Conservation (phyloP, 1,140 invertebrate species). For the Matsumurasca onukii region DNA sequence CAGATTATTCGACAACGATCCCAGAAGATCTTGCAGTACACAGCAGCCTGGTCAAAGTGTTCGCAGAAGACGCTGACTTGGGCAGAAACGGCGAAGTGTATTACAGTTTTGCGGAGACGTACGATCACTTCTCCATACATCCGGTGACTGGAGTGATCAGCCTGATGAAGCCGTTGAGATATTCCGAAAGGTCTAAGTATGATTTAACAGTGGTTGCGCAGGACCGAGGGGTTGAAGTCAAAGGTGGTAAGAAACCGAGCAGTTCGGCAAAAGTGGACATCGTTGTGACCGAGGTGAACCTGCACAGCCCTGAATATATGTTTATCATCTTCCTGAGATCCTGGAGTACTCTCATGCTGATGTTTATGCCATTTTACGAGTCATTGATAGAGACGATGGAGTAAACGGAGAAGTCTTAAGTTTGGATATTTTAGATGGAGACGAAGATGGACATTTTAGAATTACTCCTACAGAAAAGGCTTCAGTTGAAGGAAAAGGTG, state of each 20-base stretch:
- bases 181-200: conserved; percentile 64
- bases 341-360: conserved; percentile 79
- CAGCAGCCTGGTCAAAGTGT: conserved; percentile 69
- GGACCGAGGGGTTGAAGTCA: conserved; percentile 72
- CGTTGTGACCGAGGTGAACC: conserved; percentile 79
- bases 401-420: conserved; percentile 77
- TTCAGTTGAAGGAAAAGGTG: conserved; percentile 48
- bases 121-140: conserved; percentile 86
- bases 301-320: conserved; percentile 80
- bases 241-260: conserved; percentile 58
- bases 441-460: conserved; percentile 82
- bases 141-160: conserved; percentile 87
- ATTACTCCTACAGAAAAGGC: conserved; percentile 58
- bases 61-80: conserved; percentile 90
- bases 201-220: conserved; percentile 76
- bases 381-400: conserved; percentile 79
- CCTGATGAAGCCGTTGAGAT: conserved; percentile 72
- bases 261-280: conserved; percentile 72
- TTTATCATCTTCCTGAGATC: conserved; percentile 76
- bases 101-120: conserved; percentile 86
- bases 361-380: conserved; percentile 86
- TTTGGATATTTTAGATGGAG: conserved; percentile 85
- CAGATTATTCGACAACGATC: conserved; percentile 79
- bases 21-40: conserved; percentile 85
- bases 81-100: conserved; percentile 95